Evolutionary conservation across 1,140 invertebrate species (phyloP), one percentile per base, ranked within the genome.

Genomic region (Rhagoletis pomonella): DNA sequence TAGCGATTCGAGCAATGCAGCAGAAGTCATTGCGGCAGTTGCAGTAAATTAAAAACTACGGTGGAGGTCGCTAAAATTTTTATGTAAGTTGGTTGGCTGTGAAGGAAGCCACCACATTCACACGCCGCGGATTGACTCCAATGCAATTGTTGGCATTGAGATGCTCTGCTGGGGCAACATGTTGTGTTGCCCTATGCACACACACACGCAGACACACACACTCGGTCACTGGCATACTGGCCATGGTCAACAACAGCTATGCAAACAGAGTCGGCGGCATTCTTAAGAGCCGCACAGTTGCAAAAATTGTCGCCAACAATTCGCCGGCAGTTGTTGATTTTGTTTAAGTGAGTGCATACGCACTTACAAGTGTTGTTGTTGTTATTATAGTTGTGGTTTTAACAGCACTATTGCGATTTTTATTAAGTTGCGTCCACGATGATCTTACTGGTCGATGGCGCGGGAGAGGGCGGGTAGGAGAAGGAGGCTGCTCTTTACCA

Each of bases 31-130:
- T 65, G 60, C 44, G 59, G 59, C 58, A 86, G 73, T 81, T 17
- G 47, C 29, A 85, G 77, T 84, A 87, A 87, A 87, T 87, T 87
- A 87, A 87, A 29, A 85, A 87, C 87, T 85, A 84, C 81, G 60
- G 60, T 62, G 87, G 87, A 87, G 87, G 87, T 87, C 87, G 87
- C 85, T 65, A 87, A 81, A 87, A 84, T 58, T 50, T 67, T n/a
- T 29, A 67, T 67, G 64, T 67, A 39, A 14, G 64, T 39, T 29
- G 10, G 62, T 64, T 4, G 73, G 1, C 17, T 29, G 17, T 81
- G 73, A 39, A 73, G 55, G 7, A 47, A 50, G 60, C 9, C 44
- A 69, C 29, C 60, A 87, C 55, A 87, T 73, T 87, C 69, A 14
- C 86, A 59, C 64, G 67, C 55, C 64, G 67, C 55, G 19, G 50